These are phyloP conservation scores for Diprion similis DNA, from an alignment of 1,140 invertebrate species.

Conservation along the genomic window DNA sequence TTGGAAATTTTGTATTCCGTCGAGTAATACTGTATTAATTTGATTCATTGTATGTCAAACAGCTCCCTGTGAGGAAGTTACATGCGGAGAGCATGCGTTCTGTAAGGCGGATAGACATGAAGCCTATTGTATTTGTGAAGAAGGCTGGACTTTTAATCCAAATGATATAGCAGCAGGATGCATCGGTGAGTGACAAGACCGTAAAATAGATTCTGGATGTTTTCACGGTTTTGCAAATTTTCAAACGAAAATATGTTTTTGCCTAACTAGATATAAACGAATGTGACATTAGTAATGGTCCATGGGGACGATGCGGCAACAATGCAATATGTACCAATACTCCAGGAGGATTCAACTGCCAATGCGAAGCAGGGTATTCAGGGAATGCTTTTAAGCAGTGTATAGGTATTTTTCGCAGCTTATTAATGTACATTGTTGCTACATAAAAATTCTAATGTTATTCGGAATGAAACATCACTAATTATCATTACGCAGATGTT, in stretches of 20 bases:
- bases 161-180: slow-evolving; percentile 87
- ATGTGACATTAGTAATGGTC: slow-evolving; percentile 81
- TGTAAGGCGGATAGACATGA: slow-evolving; percentile 89
- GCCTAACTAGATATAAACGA: slow-evolving; percentile 85
- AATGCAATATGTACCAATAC: slow-evolving; percentile 87
- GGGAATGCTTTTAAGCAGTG: slow-evolving; percentile 82
- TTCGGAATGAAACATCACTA: background rate
- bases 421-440: background rate
- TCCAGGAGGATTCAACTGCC: slow-evolving; percentile 78
- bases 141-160: slow-evolving; percentile 92
- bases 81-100: slow-evolving; percentile 86
- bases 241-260: slow-evolving; percentile 30
- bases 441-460: no score
- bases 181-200: slow-evolving; percentile 65
- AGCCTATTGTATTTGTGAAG: slow-evolving; percentile 91
- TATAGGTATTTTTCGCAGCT: slow-evolving; percentile 58
- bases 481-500: slow-evolving; percentile 65
- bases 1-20: slow-evolving; percentile 10
- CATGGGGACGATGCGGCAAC: slow-evolving; percentile 80
- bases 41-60: slow-evolving; percentile 7
- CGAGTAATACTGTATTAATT: background rate
- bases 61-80: slow-evolving; percentile 91
- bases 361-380: slow-evolving; percentile 79
- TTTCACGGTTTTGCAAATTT: slow-evolving; percentile 17
- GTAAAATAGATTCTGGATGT: slow-evolving; percentile 9